Evolutionary conservation across 2,888 invertebrate genomes (phyloP), one percentile per base, ranked within the genome.

Genomic region (Chalcis sispes): DNA sequence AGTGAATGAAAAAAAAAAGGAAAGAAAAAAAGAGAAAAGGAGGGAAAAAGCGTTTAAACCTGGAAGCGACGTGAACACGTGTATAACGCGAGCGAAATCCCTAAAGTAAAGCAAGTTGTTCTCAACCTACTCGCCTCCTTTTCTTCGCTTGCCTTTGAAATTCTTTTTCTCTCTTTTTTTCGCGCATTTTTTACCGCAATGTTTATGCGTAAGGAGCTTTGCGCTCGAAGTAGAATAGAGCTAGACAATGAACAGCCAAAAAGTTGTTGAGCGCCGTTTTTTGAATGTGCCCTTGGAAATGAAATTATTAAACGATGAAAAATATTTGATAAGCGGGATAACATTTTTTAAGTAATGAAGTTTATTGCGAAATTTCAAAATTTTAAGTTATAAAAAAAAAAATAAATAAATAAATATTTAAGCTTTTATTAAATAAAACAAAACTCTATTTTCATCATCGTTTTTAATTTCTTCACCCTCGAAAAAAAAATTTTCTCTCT

Each of bases 41-140:
- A 15, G 0, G 32, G 52, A 15, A 69, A 59, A 59, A 69, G 23
- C 36, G 50, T 48, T 70, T 50, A 40, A 56, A 65, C 52, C 75
- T 66, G 70, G 27, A 58, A 50, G 46, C 40, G 75, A 70, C 64
- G 52, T 50, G 71, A 71, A 50, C 64, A 70, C 48, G 50, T 36
- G 62, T 52, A 52, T 58, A 66, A 66, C 36, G 67, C 58, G 69
- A 75, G 48, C 67, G 36, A 71, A 75, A 75, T 75, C 59, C 70
- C 40, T 50, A 40, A 61, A 74, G 48, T 72, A 66, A 79, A 66
- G 73, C 80, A 80, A 80, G 79, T 74, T 77, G 42, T 67, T 62
- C 54, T 54, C 42, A 27, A 54, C 25, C 66, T 52, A 18, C 50
- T 42, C 70, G 72, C 70, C 58, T 40, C 54, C 56, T 40, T 32